Evolutionary conservation across 2,888 invertebrate species (phyloP).

Genomic region (Leptinotarsa tumamoca): DNA sequence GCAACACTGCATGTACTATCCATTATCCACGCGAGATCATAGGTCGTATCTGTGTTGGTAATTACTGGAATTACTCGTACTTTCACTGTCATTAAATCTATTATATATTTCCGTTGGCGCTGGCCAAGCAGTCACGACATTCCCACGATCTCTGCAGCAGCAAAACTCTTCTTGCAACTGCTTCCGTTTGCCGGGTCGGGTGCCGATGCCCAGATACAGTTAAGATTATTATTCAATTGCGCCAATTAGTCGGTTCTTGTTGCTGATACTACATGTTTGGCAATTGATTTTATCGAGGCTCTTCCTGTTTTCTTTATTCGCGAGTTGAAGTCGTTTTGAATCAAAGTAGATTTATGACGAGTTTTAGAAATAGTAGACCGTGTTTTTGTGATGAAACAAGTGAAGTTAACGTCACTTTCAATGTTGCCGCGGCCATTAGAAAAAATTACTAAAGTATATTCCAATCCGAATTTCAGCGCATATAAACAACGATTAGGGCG

Average conservation of each 20-base stretch:
- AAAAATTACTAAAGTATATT: no score
- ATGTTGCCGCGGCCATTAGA: no score
- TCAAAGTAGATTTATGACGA: no score
- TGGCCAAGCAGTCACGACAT: constrained; percentile 48
- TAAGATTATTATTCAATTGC: constrained; percentile 19
- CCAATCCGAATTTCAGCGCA: no score
- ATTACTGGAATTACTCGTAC: constrained; percentile 49
- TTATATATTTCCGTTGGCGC: constrained; percentile 53
- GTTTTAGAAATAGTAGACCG: no score
- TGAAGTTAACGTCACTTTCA: no score
- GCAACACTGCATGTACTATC: background rate
- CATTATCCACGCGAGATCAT: constrained; percentile 32
- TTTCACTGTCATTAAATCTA: constrained; percentile 56
- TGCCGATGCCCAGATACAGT: constrained; percentile 14
- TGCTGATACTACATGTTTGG: background rate
- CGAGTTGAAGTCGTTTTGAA: background rate
- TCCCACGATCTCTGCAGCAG: constrained; percentile 46
- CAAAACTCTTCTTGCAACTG: constrained; percentile 34
- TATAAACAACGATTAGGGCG: no score
- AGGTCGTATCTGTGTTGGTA: constrained; percentile 44
- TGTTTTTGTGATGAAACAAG: no score
- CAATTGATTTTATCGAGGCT: constrained; percentile 4
- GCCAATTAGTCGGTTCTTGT: constrained; percentile 17
- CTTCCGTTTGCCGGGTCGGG: constrained; percentile 35
- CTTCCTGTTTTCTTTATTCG: constrained; percentile 5